Evolutionary conservation across 2,888 invertebrate species (phyloP).

Genomic region (Ypsolopha scabrella): DNA sequence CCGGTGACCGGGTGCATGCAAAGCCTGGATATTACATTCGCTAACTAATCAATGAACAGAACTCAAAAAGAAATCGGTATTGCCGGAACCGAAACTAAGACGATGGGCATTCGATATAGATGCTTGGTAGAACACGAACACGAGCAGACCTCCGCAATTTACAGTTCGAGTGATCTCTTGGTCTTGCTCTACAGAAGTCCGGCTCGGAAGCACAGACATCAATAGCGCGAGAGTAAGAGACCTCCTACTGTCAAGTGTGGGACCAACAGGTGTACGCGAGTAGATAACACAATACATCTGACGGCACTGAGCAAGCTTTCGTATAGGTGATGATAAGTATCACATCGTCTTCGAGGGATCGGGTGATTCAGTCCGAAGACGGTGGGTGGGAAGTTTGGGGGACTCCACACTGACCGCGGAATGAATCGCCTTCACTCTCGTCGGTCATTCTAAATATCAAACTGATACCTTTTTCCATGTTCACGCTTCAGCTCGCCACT

Average conservation of each 20-base stretch:
- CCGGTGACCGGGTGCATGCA: slow-evolving; percentile 66
- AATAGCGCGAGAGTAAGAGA: slow-evolving; percentile 26
- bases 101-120: slow-evolving; percentile 65
- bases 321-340: slow-evolving; percentile 50
- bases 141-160: slow-evolving; percentile 27
- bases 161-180: slow-evolving; percentile 12
- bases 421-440: slow-evolving; percentile 60
- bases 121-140: slow-evolving; percentile 64
- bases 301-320: slow-evolving; percentile 71
- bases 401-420: slow-evolving; percentile 23
- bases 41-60: slow-evolving; percentile 67
- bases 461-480: slow-evolving; percentile 97
- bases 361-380: slow-evolving; percentile 49
- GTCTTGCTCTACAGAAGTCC: slow-evolving; percentile 10
- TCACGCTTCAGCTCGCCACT: slow-evolving; percentile 99
- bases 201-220: slow-evolving; percentile 12
- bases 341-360: slow-evolving; percentile 48
- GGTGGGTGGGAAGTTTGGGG: slow-evolving; percentile 15
- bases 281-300: slow-evolving; percentile 72
- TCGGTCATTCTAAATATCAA: slow-evolving; percentile 54
- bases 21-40: slow-evolving; percentile 63
- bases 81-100: slow-evolving; percentile 61
- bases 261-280: slow-evolving; percentile 52
- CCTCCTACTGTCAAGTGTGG: slow-evolving; percentile 19
- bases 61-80: slow-evolving; percentile 66